Evolutionary conservation across 2,113 vertebrate genomes (phyloP), one percentile per base, ranked within the genome.

Genomic region (Pelusios castaneus): DNA sequence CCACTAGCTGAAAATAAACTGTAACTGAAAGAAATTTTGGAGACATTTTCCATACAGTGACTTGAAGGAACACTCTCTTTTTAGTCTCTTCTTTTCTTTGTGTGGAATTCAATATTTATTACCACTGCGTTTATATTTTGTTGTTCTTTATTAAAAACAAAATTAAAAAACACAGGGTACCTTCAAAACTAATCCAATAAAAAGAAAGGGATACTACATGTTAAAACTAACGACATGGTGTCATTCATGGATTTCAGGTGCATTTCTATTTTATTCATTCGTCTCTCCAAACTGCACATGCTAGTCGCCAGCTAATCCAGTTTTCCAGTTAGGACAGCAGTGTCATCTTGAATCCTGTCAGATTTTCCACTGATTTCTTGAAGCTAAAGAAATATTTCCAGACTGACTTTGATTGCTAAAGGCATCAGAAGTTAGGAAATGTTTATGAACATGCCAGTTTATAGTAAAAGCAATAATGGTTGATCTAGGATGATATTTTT

Each of bases 301-400:
- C 41, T 73, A 58, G 45, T 25, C 88, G 47, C 29, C 49, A 94
- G 54, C 51, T 85, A 95, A 89, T 51, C 60, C 86, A 84, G 43
- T 41, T 86, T 93, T 73, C 73, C 86, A 82, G 49, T 16, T 19
- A 83, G 80, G 81, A 87, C 75, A 93, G 90, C 55, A 45, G 49
- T 91, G 87, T 84, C 92, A 80, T 0, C 0, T 76, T 95, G 73
- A 84, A 96, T 94, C 49, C 79, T 87, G 67, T 89, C 87, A 92
- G 70, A 84, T 88, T 73, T 58, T 91, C 55, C 67, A 76, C 1
- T 85, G 49, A 82, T 91, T 95, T 88, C 60, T 79, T 85, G 54
- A 10, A 75, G 84, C 88, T 60, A 95, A 91, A 92, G 45, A 94
- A 89, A 89, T 86, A 82, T 10, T 89, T 67, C 81, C 52, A 89